These are phyloP conservation scores for Amphipyra berbera DNA, from an alignment of 2,888 invertebrate species.

Conservation along the genomic window DNA sequence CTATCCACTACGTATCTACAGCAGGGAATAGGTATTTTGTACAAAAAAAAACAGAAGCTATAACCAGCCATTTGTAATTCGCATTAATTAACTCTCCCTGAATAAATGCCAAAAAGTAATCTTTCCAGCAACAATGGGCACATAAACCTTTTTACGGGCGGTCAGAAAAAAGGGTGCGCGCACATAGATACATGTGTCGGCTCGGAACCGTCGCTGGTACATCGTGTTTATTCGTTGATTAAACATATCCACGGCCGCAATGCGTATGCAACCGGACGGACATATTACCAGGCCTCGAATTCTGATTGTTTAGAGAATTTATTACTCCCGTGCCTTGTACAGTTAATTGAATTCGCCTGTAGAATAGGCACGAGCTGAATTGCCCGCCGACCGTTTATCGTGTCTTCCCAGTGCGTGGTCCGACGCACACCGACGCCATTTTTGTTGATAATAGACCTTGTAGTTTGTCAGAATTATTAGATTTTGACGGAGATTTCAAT, in stretches of 20 bases:
- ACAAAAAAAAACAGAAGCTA: conserved; percentile 58
- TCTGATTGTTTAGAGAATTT: conserved; percentile 90
- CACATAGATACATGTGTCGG: conserved; percentile 77
- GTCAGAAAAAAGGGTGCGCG: conserved; percentile 64
- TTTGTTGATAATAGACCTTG: conserved; percentile 71
- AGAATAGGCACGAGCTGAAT: conserved; percentile 86
- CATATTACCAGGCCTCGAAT: conserved; percentile 89
- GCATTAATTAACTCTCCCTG: conserved; percentile 77
- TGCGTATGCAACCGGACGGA: conserved; percentile 88
- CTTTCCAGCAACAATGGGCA: conserved; percentile 76
- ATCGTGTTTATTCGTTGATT: conserved; percentile 87
- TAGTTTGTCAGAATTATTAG: conserved; percentile 57
- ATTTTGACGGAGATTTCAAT: conserved; percentile 36
- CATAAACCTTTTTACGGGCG: conserved; percentile 78
- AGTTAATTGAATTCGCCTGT: conserved; percentile 89
- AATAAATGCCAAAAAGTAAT: conserved; percentile 79
- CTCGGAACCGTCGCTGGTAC: conserved; percentile 74
- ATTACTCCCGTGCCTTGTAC: conserved; percentile 89
- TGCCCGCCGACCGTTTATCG: conserved; percentile 82
- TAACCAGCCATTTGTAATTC: conserved; percentile 72
- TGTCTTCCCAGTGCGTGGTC: conserved; percentile 81
- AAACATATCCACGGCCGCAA: conserved; percentile 86
- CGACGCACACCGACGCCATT: conserved; percentile 67
- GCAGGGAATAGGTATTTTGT: conserved; percentile 44
- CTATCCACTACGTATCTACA: conserved; percentile 36